Evolutionary conservation across 2,113 vertebrate genomes (phyloP).

Genomic region (Delphinus delphis): DNA sequence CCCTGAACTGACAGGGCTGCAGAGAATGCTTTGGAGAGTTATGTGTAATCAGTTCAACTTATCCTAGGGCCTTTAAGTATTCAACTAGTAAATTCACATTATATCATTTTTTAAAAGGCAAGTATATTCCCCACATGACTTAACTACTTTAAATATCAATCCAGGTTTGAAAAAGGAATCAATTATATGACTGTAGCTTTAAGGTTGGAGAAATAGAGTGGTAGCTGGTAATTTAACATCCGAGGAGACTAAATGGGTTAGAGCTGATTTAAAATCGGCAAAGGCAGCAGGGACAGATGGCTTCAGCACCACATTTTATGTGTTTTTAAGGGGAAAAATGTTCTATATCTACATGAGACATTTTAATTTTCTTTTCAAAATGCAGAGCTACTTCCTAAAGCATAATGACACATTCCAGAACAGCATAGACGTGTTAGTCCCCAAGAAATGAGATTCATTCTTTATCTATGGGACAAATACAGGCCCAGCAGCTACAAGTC

Average conservation of each 20-base stretch:
- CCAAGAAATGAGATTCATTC: conserved; percentile 26
- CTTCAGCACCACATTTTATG: conserved; percentile 63
- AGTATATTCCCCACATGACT: conserved; percentile 10
- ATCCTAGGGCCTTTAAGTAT: not conserved
- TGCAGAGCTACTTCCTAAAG: conserved; percentile 23
- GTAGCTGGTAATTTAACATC: conserved; percentile 63
- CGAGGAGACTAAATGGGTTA: conserved; percentile 36
- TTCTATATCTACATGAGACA: conserved; percentile 50
- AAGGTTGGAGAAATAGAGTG: conserved; percentile 15
- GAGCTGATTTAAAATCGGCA: conserved; percentile 62
- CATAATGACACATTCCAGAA: not conserved
- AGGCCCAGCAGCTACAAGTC: not conserved
- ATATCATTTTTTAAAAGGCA: conserved; percentile 2
- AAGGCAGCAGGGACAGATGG: conserved; percentile 63
- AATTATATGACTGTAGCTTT: conserved; percentile 34
- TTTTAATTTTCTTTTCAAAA: conserved; percentile 70
- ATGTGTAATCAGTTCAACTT: not conserved
- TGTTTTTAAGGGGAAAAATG: conserved; percentile 61
- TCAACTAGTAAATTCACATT: conserved; percentile 31
- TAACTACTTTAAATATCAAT: conserved; percentile 66
- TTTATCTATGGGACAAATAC: conserved; percentile 15
- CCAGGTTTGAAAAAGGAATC: conserved; percentile 48
- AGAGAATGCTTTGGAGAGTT: not conserved
- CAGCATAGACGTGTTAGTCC: not conserved
- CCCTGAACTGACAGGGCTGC: not conserved